Evolutionary conservation across 2,888 invertebrate genomes (phyloP).

Genomic region (Baronia brevicornis): DNA sequence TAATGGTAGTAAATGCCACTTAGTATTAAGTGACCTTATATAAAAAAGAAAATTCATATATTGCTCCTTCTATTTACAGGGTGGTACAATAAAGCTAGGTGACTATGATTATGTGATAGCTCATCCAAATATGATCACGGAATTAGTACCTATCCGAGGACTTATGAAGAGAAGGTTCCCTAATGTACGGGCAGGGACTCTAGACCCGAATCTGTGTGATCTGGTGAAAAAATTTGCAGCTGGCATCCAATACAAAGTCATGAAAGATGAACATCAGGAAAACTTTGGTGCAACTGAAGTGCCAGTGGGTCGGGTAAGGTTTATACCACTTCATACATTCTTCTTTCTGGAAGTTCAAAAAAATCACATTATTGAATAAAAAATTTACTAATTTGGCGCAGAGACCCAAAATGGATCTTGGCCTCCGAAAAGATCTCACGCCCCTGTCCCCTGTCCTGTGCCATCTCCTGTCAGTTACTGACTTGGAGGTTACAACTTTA

Average conservation of each 20-base stretch:
- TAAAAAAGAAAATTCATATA: too few species aligned
- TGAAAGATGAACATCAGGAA: constrained; percentile 80
- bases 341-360: constrained; percentile 1
- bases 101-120: constrained; percentile 86
- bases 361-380: not conserved
- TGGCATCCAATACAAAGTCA: constrained; percentile 81
- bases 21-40: too few species aligned
- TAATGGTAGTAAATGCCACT: too few species aligned
- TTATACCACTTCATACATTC: not conserved
- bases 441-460: too few species aligned
- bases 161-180: constrained; percentile 87
- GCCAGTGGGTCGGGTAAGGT: constrained; percentile 80
- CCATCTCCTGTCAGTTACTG: too few species aligned
- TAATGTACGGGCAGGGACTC: constrained; percentile 77
- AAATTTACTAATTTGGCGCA: too few species aligned
- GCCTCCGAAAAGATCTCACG: too few species aligned
- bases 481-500: too few species aligned
- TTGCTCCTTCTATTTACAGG: too few species aligned
- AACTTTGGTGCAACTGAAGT: constrained; percentile 82
- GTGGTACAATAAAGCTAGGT: constrained; percentile 77
- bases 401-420: too few species aligned
- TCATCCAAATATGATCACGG: constrained; percentile 86
- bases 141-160: constrained; percentile 84
- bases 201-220: constrained; percentile 77
- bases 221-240: constrained; percentile 79